Percentiles rank a stretch among this genome's conserved stretches.
Evolutionary conservation across 2,888 invertebrate genomes (phyloP).

Genomic region (Conops quadrifasciatus): DNA sequence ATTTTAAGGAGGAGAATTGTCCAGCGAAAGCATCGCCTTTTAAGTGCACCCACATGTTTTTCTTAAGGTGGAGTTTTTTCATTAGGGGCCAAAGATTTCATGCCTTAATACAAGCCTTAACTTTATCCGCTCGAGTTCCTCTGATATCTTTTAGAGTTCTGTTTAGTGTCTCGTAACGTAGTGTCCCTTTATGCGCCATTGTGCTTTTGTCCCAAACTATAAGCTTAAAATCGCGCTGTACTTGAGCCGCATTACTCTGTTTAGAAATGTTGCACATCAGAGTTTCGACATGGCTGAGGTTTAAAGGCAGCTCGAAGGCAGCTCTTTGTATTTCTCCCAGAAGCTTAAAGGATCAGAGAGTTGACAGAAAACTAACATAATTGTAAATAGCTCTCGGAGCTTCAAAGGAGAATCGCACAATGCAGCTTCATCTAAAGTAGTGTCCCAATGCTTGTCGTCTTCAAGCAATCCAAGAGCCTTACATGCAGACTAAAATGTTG

Average conservation of each 20-base stretch:
- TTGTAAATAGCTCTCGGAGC: constrained; percentile 32
- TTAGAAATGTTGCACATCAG: constrained; percentile 13
- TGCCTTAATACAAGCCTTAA: constrained; percentile 1
- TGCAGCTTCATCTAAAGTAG: constrained; percentile 32
- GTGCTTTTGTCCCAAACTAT: constrained; percentile 43
- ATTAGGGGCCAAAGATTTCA: constrained; percentile 23
- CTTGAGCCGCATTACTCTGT: constrained; percentile 13
- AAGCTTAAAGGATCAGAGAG: constrained; percentile 35
- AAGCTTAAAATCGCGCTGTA: constrained; percentile 30
- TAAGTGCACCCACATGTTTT: constrained; percentile 51
- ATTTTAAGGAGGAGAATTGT: not conserved
- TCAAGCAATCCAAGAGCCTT: constrained; percentile 34
- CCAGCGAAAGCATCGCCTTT: not conserved
- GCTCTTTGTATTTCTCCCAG: constrained; percentile 34
- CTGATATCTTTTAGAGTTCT: constrained; percentile 41
- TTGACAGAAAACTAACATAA: constrained; percentile 34
- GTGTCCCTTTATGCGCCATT: constrained; percentile 36
- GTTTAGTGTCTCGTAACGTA: constrained; percentile 38
- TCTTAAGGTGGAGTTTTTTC: constrained; percentile 54
- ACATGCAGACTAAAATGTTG: constrained; percentile 20
- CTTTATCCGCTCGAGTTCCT: not conserved
- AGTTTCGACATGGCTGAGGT: constrained; percentile 7
- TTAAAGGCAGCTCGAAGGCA: constrained; percentile 34
- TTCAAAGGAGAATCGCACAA: constrained; percentile 27
- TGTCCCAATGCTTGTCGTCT: constrained; percentile 35